These are phyloP conservation scores for Stenchaetothrips biformis DNA, from an alignment of 2,888 invertebrate species.

Conservation along the genomic window DNA sequence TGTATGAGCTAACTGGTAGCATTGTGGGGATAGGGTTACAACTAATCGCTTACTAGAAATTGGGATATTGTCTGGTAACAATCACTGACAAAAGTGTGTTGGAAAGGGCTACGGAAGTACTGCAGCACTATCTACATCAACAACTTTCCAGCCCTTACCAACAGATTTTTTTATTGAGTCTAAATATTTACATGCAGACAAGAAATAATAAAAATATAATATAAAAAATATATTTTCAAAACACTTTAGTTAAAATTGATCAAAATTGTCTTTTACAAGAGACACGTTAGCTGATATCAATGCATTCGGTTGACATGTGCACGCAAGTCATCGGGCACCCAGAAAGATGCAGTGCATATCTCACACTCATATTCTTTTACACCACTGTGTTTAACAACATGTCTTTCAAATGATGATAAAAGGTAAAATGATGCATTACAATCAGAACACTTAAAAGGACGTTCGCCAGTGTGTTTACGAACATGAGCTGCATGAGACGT, in stretches of 20 bases:
- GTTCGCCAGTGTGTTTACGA: not conserved
- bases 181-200: too few relatives aligned
- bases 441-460: not conserved
- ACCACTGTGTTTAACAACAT: not conserved
- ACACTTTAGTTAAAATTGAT: not conserved
- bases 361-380: not conserved
- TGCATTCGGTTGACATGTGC: constrained; percentile 10
- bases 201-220: not conserved
- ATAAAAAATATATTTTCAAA: not conserved
- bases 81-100: not conserved
- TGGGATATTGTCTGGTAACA: not conserved
- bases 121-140: too few relatives aligned
- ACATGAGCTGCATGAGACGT: not conserved
- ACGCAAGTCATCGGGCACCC: not conserved
- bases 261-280: not conserved
- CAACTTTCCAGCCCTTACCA: too few relatives aligned
- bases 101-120: too few relatives aligned
- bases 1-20: not conserved
- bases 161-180: too few relatives aligned
- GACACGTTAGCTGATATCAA: not conserved
- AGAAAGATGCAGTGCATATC: not conserved
- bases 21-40: not conserved
- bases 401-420: not conserved
- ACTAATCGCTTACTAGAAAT: not conserved
- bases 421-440: constrained; percentile 1